Percentiles rank a stretch among this genome's conserved stretches.
Evolutionary conservation across 2,113 vertebrate species (phyloP).

Genomic region (Microtus oregoni): DNA sequence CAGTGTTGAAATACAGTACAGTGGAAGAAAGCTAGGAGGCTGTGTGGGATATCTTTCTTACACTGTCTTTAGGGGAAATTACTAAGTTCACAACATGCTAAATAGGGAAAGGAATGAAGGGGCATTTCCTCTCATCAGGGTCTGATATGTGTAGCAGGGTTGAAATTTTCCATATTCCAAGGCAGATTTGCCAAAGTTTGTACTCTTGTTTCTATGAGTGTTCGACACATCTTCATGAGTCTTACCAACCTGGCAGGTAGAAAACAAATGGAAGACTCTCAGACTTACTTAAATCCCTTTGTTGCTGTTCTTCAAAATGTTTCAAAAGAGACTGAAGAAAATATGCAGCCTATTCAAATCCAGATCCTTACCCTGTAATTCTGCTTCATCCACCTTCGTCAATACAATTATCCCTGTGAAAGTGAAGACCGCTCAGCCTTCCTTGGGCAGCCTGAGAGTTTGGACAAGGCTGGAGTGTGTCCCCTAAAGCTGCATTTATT

Average conservation of each 20-base stretch:
- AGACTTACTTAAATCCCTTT: constrained; percentile 42
- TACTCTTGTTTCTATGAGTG: background rate
- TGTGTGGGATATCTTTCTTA: background rate
- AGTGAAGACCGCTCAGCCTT: background rate
- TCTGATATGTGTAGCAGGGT: constrained; percentile 52
- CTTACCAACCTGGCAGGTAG: constrained; percentile 37
- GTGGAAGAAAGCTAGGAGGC: background rate
- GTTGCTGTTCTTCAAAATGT: background rate
- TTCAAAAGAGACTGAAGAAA: background rate
- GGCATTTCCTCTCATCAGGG: constrained; percentile 44
- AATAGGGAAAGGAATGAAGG: constrained; percentile 53
- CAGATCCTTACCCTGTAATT: background rate
- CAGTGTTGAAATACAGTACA: background rate
- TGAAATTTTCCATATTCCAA: constrained; percentile 45
- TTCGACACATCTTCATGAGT: constrained; percentile 30
- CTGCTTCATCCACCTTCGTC: background rate
- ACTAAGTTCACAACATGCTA: constrained; percentile 55
- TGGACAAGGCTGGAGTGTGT: background rate
- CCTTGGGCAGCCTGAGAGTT: background rate
- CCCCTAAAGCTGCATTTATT: background rate
- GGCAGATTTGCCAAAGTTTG: constrained; percentile 16
- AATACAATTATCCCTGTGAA: background rate
- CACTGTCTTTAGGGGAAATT: constrained; percentile 58
- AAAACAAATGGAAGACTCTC: constrained; percentile 34
- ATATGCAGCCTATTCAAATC: background rate